Evolutionary conservation across 1,140 invertebrate genomes (phyloP).

Genomic region (Aethina tumida): DNA sequence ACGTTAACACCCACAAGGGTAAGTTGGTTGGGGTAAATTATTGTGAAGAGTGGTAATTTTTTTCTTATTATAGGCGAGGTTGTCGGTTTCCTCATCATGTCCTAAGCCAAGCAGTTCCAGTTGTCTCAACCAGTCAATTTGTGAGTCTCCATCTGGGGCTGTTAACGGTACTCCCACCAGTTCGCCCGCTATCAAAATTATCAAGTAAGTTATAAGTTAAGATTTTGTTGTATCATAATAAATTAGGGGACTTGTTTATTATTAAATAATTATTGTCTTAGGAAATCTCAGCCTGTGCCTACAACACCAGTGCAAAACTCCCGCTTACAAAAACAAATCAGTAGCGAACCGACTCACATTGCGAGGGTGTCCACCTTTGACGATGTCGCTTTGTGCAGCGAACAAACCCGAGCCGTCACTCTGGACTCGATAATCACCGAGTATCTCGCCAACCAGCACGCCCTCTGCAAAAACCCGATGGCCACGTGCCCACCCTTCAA

Average conservation of each 20-base stretch:
- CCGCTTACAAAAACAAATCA: slow-evolving; percentile 58
- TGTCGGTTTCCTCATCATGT: slow-evolving; percentile 19
- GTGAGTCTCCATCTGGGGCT: too few relatives aligned
- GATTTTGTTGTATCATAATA: background rate
- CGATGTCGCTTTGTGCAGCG: slow-evolving; percentile 29
- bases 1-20: slow-evolving; percentile 34
- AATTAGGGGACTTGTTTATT: too few relatives aligned
- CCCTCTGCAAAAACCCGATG: slow-evolving; percentile 87
- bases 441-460: slow-evolving; percentile 91
- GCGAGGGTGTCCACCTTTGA: slow-evolving; percentile 18
- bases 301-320: slow-evolving; percentile 31
- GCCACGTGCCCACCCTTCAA: slow-evolving; percentile 86
- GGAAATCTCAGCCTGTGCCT: slow-evolving; percentile 15
- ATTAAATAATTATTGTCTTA: slow-evolving; percentile 10
- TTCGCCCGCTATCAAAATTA: slow-evolving; percentile 24
- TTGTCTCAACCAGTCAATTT: slow-evolving; percentile 3
- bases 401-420: slow-evolving; percentile 47
- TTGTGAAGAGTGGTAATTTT: background rate
- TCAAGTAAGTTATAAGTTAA: slow-evolving; percentile 19
- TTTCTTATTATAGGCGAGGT: slow-evolving; percentile 13
- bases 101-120: slow-evolving; percentile 1
- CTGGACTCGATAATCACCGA: slow-evolving; percentile 91
- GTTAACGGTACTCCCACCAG: slow-evolving; percentile 8
- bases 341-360: slow-evolving; percentile 26
- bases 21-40: slow-evolving; percentile 15